phyloP scores from a whole-genome alignment of 1,140 invertebrate species.

The Drosophila albomicans region DNA sequence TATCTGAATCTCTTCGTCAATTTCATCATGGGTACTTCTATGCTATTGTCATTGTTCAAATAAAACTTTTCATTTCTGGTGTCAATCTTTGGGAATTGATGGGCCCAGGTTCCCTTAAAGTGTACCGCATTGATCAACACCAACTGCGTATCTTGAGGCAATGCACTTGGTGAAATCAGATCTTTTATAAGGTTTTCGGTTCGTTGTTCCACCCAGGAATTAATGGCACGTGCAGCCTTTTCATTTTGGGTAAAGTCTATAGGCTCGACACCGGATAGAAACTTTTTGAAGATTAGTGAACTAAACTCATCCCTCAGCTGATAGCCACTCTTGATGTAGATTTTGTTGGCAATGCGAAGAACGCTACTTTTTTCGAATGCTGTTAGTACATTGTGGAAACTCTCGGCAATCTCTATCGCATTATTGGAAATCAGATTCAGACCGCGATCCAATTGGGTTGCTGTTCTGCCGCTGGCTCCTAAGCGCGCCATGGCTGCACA shows the following conservation, averaged over 20 bases:
- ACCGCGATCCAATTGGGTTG: conserved; percentile 85
- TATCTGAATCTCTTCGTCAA: conserved; percentile 74
- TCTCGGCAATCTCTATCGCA: not conserved
- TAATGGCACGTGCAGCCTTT: conserved; percentile 85
- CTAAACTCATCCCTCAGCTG: conserved; percentile 58
- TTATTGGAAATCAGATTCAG: conserved; percentile 82
- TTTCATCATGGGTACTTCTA: conserved; percentile 86
- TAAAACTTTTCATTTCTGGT: conserved; percentile 62
- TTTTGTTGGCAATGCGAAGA: conserved; percentile 72
- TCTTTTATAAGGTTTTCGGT: conserved; percentile 58
- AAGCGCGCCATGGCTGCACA: conserved; percentile 32
- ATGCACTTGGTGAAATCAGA: conserved; percentile 69
- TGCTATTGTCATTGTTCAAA: conserved; percentile 46
- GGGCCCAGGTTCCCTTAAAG: conserved; percentile 85
- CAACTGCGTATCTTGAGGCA: conserved; percentile 77
- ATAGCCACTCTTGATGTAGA: conserved; percentile 69
- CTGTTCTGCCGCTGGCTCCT: conserved; percentile 86
- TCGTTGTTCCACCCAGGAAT: conserved; percentile 85
- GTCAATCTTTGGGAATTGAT: conserved; percentile 56
- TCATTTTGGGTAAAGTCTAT: conserved; percentile 85
- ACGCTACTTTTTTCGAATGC: too few relatives aligned
- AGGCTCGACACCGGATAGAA: conserved; percentile 75
- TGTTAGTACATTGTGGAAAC: too few relatives aligned
- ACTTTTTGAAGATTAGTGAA: not conserved
- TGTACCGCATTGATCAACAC: conserved; percentile 89